Evolutionary conservation across 2,888 invertebrate species (phyloP), one percentile per base, ranked within the genome.

Genomic region (Eurytoma adleriae): DNA sequence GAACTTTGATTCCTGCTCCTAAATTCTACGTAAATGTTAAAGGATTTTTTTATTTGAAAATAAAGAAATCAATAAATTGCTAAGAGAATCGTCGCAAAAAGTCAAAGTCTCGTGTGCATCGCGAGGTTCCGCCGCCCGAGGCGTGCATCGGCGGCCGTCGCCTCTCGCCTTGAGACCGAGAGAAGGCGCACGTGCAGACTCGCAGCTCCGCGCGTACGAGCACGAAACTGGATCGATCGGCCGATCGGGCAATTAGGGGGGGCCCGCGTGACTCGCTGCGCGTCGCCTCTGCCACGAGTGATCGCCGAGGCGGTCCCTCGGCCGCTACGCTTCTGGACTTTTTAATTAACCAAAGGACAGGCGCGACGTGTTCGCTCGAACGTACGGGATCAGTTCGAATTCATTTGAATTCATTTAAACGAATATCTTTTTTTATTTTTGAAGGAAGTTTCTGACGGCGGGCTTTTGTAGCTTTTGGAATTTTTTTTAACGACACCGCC

Each of bases 91-190:
- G n/a, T n/a, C n/a, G 62, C 18, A 54, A 27, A 54, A 54, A 13
- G 12, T 16, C 12, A 64, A 40, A 40, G 18, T 18, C 50, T n/a
- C 18, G 10, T 24, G 52, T 50, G 50, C 67, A 50, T 16, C 27
- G 24, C 52, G 52, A 61, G 62, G 50, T 75, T 59, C 70, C 30
- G 20, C 18, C 16, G 50, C 52, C 16, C n/a, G 59, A 24, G 12
- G 64, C 16, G 10, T 16, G 27, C 14, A 40, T 1, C 40, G 30
- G 64, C 64, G 40, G 40, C 52, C 16, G 52, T 12, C 30, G 2
- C 30, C 30, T 30, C 40, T 70, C 40, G 59, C 70, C 70, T 74
- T 79, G 79, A 79, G 69, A 74, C 20, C 18, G 64, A 20, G 52
- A 30, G 61, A 59, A 61, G 52, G 52, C 64, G 57, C 77, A 64